Base-by-base conservation (phyloP, 2,888 invertebrate species). In the Pogonocherus hispidulus region DNA sequence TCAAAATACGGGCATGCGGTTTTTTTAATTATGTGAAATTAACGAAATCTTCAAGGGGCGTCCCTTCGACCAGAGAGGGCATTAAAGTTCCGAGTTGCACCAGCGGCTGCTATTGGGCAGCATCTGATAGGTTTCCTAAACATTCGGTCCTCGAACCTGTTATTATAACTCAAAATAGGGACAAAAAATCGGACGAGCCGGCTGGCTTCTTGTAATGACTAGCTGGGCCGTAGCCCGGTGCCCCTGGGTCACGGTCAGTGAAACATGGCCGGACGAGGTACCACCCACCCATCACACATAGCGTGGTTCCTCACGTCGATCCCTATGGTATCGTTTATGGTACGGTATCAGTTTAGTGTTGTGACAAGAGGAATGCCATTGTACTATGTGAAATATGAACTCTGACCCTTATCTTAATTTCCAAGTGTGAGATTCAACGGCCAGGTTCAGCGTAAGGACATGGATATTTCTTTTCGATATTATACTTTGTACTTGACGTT, bases 111-210 rank as follows among this genome's bases (percentile, higher is more conserved):
- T 47, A 59, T 59, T 59, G 59, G 59, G 67, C 59, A 62, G 64
- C 66, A 63, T 69, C 71, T 75, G 75, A 75, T 75, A 73, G 75
- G 75, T 75, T 75, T 75, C 73, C 75, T 71, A 78, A 79, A 78
- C 79, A 77, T 78, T 80, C 76, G 67, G 71, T 75, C 79, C 78
- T 77, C 77, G 79, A 80, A 82, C 81, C 81, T 81, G 81, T 82
- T 82, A 82, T 82, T 82, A 82, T 81, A 80, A 80, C 80, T 80
- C 79, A 80, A 78, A 78, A 79, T 75, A 77, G 59, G 52, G 22
- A 68, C 76, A 76, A 71, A 79, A 78, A 80, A 78, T 70, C 60
- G 49, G 55, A 57, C 51, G 54, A 41, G 35, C 51, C 62, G 62
- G 51, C 62, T 37, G 62, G 62, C 55, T 64, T 46, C 62, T 67